Base-by-base conservation (phyloP, 2,113 vertebrate species). In the Alces alces region DNA sequence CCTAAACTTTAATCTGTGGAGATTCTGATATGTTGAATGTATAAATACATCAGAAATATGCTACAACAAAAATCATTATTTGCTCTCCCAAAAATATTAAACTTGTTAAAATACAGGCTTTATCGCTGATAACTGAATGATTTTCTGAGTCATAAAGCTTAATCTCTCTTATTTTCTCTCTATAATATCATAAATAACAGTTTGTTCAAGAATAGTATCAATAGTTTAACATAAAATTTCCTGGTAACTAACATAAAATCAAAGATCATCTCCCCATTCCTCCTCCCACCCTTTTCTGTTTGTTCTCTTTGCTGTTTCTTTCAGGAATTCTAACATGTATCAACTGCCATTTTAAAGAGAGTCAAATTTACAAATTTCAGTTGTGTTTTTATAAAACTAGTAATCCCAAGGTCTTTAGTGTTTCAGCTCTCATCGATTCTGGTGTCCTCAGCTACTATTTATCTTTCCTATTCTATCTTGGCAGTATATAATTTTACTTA, bases 171-270 rank as follows among this genome's bases (percentile, higher is more conserved):
- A 57, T 70, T 86, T 78, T 89, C 54, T 80, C 5, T 82, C 50
- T 45, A 54, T 23, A 6, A 45, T 13, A 87, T 57, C 33, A 86
- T 78, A 95, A 91, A 76, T 70, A 83, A 79, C 14, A 12, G 2
- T 39, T 50, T 11, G 15, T 28, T 92, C 78, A 86, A 78, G 12
- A 39, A 57, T 7, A 55, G 7, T 43, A 76, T 43, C 6, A 43
- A 14, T 39, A 85, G 1, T 47, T 66, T 80, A 85, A 80, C 45
- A 61, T 30, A 79, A 89, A 79, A 70, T 91, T 92, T 93, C 57
- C 21, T 96, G 73, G 39, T 43, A 70, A 5, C 14, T 47, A 79
- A 60, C 10, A 84, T 3, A 36, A 52, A 54, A 64, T 91, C 36
- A 78, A 85, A 89, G 84, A 28, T n/a, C 25, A 8, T 73, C 5